Conservation (phyloP, 2,888 invertebrate species). For the Diadegma fenestrale region DNA sequence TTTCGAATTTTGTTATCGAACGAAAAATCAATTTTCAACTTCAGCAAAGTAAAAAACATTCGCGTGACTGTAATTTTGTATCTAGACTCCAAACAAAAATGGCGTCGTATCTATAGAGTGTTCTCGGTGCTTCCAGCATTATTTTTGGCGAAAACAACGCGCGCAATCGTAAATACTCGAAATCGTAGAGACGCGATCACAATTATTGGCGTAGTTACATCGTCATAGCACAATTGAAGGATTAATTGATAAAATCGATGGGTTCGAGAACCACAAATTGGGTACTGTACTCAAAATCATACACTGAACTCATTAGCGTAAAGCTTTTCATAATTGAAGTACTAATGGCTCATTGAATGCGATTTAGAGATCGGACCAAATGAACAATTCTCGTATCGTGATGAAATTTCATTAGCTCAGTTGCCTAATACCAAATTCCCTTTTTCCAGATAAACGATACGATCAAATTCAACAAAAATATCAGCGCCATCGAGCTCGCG, state of each 20-base stretch:
- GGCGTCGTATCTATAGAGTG: background rate
- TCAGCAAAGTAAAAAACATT: too few relatives aligned
- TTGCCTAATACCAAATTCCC: background rate
- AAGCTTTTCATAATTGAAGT: background rate
- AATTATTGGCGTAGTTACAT: background rate
- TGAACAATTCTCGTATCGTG: background rate
- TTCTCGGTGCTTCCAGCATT: background rate
- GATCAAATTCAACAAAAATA: conserved; percentile 34
- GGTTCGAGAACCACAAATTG: background rate
- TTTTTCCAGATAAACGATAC: conserved; percentile 32
- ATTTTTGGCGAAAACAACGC: background rate
- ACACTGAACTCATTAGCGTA: background rate
- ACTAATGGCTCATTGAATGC: background rate
- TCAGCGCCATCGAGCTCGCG: conserved; percentile 64
- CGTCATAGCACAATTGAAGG: background rate
- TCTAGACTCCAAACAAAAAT: background rate
- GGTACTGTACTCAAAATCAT: background rate
- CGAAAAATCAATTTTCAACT: too few relatives aligned
- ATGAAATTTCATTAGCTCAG: background rate
- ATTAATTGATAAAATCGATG: background rate
- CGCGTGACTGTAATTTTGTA: too few relatives aligned
- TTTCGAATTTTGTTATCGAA: too few relatives aligned
- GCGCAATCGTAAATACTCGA: background rate
- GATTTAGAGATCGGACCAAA: background rate
- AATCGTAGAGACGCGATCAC: background rate